Evolutionary conservation across 2,888 invertebrate species (phyloP), one percentile per base, ranked within the genome.

Genomic region (Acronicta leporina): DNA sequence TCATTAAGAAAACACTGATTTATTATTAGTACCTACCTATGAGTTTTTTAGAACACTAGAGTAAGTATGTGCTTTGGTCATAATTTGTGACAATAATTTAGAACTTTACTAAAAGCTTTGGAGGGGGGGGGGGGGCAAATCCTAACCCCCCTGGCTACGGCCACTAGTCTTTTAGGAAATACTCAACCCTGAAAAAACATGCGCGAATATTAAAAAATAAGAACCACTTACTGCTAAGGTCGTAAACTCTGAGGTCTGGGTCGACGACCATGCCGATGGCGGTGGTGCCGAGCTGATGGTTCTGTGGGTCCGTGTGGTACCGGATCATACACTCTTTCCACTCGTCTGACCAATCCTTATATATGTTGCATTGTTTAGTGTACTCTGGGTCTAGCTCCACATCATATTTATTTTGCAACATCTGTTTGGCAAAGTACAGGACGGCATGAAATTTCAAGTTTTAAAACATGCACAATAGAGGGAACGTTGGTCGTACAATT

Each of bases 201-300:
- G 20, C 20, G 4, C 7, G 7, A 30, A 30, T 9, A 30, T 30
- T 9, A 30, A 30, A 2, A 20, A 10, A n/a, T 25, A 42, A 15
- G 10, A 13, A 35, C n/a, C 27, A 41, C 51, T 95, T 80, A 82
- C 95, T 95, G 47, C 79, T 75, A 20, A 96, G 83, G 1, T 95
- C 95, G 62, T 95, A 88, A 0, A 96, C 96, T 72, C 84, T 90
- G 0, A 97, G 90, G 70, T 95, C 88, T 0, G 96, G 90, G 87
- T 97, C 97, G 0, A 92, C 86, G 0, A 93, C 86, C 0, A 95
- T 95, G 0, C 97, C 97, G 95, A 97, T 97, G 88, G 97, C 97
- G 68, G 96, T 96, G 5, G 97, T 96, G 10, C 96, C 97, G 1
- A 96, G 95, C 89, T 97, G 97, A 86, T 97, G 97, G 86, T 97